Percentiles rank a stretch among this genome's conserved stretches.
Conservation (phyloP, 2,113 vertebrate genomes). For the Peucedramus taeniatus region DNA sequence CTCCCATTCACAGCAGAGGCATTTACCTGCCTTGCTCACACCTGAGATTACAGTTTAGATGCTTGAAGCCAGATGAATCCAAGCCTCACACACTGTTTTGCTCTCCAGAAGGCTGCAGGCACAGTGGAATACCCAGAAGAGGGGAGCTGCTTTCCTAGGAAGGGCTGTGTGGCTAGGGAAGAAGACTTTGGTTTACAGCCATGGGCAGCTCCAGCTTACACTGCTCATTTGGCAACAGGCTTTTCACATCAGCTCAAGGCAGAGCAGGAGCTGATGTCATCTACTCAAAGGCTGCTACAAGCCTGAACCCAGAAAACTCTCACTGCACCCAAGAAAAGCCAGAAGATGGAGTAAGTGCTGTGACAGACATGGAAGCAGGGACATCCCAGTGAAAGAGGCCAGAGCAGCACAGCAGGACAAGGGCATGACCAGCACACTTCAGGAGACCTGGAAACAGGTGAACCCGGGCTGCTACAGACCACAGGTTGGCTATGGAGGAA, state of each 20-base stretch:
- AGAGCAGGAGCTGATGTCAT: not conserved
- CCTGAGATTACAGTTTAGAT: not conserved
- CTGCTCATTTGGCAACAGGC: not conserved
- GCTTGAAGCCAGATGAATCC: not conserved
- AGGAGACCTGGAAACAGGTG: not conserved
- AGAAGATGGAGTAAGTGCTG: not conserved
- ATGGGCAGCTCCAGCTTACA: not conserved
- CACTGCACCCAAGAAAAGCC: not conserved
- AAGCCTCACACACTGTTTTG: not conserved
- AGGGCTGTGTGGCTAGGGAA: not conserved
- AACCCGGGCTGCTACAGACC: not conserved
- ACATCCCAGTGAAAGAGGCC: not conserved
- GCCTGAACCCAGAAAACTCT: not conserved
- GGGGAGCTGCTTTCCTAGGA: not conserved
- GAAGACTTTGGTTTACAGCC: not conserved
- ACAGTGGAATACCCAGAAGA: not conserved
- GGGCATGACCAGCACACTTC: accelerated
- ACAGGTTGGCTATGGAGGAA: accelerated
- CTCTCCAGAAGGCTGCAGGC: not conserved
- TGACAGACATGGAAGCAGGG: not conserved
- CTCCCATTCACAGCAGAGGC: not conserved
- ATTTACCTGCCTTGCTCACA: not conserved
- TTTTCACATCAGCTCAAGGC: not conserved
- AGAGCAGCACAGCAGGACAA: accelerated
- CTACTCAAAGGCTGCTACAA: not conserved